phyloP scores from a whole-genome alignment of 2,797 vertebrate genomes.

The Smutsia temminckii region DNA sequence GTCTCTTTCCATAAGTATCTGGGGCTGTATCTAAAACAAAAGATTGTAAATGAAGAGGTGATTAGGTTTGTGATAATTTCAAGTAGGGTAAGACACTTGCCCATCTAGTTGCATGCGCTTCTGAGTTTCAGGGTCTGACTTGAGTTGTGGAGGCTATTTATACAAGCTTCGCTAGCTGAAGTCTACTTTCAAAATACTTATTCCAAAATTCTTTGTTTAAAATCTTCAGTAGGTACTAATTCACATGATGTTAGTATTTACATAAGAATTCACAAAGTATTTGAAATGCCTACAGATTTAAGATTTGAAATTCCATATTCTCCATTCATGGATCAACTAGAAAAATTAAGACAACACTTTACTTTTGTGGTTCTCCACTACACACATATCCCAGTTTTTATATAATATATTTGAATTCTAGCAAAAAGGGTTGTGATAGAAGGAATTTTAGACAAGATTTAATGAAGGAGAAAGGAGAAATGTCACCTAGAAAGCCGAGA shows the following conservation, averaged over 20 bases:
- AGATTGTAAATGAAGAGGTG: not conserved
- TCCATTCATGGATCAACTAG: not conserved
- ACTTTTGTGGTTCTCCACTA: not conserved
- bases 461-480: not conserved
- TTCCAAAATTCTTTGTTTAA: not conserved
- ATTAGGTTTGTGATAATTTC: not conserved
- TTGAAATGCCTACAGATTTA: not conserved
- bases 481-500: not conserved
- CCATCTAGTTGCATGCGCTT: not conserved
- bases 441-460: not conserved
- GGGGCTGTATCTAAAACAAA: not conserved
- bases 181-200: not conserved
- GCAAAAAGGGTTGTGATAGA: not conserved
- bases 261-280: not conserved
- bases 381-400: not conserved
- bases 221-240: not conserved
- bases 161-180: not conserved
- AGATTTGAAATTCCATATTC: not conserved
- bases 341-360: not conserved
- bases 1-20: not conserved
- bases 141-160: not conserved
- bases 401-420: not conserved
- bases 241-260: not conserved
- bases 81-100: not conserved
- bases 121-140: not conserved